Evolutionary conservation across 2,797 vertebrate species (phyloP).

Genomic region (Diceros bicornis): DNA sequence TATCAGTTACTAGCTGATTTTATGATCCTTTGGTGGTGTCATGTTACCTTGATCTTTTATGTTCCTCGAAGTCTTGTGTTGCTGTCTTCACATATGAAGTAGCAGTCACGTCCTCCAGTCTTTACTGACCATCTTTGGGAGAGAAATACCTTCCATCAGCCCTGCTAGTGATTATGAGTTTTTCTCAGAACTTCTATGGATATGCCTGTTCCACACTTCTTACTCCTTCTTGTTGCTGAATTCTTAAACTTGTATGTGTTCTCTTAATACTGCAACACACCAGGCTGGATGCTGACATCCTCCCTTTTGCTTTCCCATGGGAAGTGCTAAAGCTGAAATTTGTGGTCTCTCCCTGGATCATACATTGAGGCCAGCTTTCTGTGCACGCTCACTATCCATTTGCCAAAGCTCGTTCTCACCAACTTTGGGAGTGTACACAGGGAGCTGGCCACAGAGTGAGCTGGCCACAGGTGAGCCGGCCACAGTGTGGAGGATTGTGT

Average conservation of each 20-base stretch:
- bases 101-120: background rate
- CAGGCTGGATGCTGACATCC: background rate
- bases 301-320: background rate
- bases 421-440: background rate
- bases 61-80: background rate
- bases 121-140: background rate
- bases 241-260: background rate
- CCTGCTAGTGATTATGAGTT: background rate
- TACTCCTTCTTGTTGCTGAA: background rate
- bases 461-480: background rate
- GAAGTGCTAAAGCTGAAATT: background rate
- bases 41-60: background rate
- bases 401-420: background rate
- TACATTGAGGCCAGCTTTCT: background rate
- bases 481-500: background rate
- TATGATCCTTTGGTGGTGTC: background rate
- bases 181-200: background rate
- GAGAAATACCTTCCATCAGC: background rate
- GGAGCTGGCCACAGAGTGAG: background rate
- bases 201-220: background rate
- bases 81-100: background rate
- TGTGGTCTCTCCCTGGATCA: background rate
- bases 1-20: background rate
- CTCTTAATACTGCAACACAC: background rate
- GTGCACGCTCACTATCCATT: background rate